Evolutionary conservation across 2,113 vertebrate genomes (phyloP), one percentile per base, ranked within the genome.

Genomic region (Colinus virginianus): DNA sequence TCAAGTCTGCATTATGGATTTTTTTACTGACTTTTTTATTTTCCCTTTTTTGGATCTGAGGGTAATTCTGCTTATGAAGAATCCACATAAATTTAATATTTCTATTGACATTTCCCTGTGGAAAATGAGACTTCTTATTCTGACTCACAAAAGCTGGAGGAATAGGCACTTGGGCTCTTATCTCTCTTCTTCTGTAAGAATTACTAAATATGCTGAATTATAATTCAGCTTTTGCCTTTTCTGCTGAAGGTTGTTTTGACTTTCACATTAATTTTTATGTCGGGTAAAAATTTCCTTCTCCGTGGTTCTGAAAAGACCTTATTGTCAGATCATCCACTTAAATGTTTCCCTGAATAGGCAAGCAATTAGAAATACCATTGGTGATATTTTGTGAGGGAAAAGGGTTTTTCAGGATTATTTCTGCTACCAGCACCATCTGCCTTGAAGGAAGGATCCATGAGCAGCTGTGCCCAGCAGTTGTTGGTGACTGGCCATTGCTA

Each of bases 231-330:
- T 64, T 45, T 87, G 22, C 42, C 40, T 69, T 94, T 90, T 78
- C 68, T 53, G 23, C 26, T 70, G 42, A 83, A 69, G 25, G 66
- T 90, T 38, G 28, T 68, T 97, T 95, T 94, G n/a, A 91, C 68
- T 94, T 93, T 84, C 61, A 88, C 61, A 53, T 93, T 77, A 68
- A 84, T 78, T 90, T 96, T 45, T 90, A 55, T 71, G 21, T 75
- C 26, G 15, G 23, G 26, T 48, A 70, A 38, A 69, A 53, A 18
- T 48, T 87, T 21, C n/a, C 48, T 78, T 42, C 36, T 90, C 9
- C 9, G 25, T 30, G 84, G 45, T 23, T n/a, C 40, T 7, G 17
- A 86, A 63, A 90, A 78, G 43, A 25, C 11, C 14, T 84, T 87
- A 13, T 64, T 64, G 48, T 32, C 46, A 42, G 48, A 26, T 51